Percentiles rank a stretch among this genome's conserved stretches.
Conservation (phyloP, 2,888 invertebrate species). For the Periphyllus acericola region DNA sequence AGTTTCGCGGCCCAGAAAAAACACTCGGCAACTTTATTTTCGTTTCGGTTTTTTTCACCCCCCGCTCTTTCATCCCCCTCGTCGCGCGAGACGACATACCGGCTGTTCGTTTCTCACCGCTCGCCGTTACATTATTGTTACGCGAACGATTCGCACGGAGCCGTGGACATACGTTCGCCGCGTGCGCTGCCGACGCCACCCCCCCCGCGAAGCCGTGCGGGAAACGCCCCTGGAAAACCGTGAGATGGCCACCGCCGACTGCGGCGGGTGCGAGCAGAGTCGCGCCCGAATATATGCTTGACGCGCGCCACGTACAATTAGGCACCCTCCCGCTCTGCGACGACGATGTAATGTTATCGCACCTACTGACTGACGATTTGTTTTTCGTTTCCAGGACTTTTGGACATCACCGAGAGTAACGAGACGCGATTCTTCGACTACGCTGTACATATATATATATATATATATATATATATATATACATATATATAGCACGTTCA, state of each 20-base stretch:
- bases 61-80: neutral
- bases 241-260: neutral
- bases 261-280: too few relatives aligned
- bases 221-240: neutral
- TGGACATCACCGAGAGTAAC: neutral
- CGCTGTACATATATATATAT: neutral
- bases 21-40: neutral
- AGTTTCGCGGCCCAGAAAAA: slow-evolving; percentile 21
- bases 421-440: neutral
- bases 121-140: neutral
- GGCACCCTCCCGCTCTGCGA: too few relatives aligned
- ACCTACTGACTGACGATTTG: neutral
- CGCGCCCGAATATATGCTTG: too few relatives aligned
- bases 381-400: neutral
- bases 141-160: neutral
- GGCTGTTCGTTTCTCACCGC: slow-evolving; percentile 18
- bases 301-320: too few relatives aligned
- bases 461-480: too few relatives aligned
- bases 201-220: too few relatives aligned
- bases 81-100: neutral
- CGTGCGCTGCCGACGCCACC: too few relatives aligned
- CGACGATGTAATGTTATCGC: too few relatives aligned
- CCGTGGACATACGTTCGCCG: neutral
- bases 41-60: neutral
- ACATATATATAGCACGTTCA: too few relatives aligned